Evolutionary conservation across 2,113 vertebrate genomes (phyloP).

Genomic region (Cryptotis parvus): DNA sequence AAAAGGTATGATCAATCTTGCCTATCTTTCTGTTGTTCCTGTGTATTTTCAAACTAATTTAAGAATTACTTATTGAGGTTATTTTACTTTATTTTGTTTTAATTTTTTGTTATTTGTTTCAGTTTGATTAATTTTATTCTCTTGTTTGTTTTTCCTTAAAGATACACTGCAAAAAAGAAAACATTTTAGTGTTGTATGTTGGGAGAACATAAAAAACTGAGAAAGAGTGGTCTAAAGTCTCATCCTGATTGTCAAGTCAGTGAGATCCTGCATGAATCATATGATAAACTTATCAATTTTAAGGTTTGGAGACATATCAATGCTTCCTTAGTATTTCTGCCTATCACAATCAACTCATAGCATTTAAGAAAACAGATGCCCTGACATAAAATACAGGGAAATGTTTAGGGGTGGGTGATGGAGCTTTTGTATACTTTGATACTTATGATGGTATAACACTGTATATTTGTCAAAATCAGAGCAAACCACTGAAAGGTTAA

Average conservation of each 20-base stretch:
- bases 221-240: not conserved
- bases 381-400: not conserved
- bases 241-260: not conserved
- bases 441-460: not conserved
- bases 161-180: not conserved
- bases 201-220: not conserved
- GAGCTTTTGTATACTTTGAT: not conserved
- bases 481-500: not conserved
- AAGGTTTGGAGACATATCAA: not conserved
- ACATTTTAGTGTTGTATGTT: not conserved
- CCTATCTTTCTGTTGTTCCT: no score
- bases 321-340: not conserved
- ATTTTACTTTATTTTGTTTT: not conserved
- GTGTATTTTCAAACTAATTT: not conserved
- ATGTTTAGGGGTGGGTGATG: not conserved
- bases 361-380: not conserved
- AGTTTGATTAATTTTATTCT: not conserved
- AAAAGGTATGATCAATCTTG: not conserved
- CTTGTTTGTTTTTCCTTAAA: conserved; percentile 27
- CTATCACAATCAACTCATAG: not conserved
- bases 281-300: not conserved
- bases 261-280: not conserved
- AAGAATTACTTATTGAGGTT: not conserved
- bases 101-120: not conserved
- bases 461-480: conserved; percentile 1